Percentiles rank a stretch among this genome's conserved stretches.
Evolutionary conservation across 2,888 invertebrate species (phyloP).

Genomic region (Therioaphis trifolii): DNA sequence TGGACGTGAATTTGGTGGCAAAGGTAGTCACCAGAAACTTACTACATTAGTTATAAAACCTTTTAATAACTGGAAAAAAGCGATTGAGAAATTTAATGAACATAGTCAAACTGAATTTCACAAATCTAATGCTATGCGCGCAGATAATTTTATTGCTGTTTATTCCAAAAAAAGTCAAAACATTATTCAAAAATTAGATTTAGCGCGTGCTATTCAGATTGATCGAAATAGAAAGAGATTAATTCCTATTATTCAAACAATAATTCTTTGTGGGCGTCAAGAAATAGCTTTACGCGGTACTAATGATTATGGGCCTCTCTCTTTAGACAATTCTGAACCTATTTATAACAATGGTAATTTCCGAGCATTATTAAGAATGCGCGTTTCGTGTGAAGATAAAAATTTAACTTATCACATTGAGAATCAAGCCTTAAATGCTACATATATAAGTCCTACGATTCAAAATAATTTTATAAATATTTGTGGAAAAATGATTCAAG

Average conservation of each 20-base stretch:
- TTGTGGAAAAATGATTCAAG: neutral
- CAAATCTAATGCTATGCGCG: neutral
- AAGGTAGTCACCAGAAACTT: constrained; percentile 2
- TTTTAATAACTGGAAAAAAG: constrained; percentile 17
- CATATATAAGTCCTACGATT: neutral
- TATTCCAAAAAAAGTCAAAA: neutral
- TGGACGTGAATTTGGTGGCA: constrained; percentile 5
- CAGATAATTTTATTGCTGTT: neutral
- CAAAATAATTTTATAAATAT: neutral
- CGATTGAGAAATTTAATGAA: neutral
- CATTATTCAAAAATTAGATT: neutral
- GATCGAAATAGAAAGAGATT: neutral
- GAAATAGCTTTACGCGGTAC: neutral
- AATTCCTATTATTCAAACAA: neutral
- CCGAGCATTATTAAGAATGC: neutral
- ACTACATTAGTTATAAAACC: constrained; percentile 16
- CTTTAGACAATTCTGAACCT: no score
- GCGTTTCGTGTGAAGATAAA: neutral
- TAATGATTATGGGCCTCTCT: neutral
- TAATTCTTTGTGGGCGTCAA: neutral
- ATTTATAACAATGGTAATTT: neutral
- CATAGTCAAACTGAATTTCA: constrained; percentile 15
- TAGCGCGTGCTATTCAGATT: neutral
- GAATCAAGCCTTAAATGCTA: neutral
- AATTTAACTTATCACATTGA: neutral